phyloP scores from a whole-genome alignment of 2,888 invertebrate genomes.

The Diadegma fenestrale region DNA sequence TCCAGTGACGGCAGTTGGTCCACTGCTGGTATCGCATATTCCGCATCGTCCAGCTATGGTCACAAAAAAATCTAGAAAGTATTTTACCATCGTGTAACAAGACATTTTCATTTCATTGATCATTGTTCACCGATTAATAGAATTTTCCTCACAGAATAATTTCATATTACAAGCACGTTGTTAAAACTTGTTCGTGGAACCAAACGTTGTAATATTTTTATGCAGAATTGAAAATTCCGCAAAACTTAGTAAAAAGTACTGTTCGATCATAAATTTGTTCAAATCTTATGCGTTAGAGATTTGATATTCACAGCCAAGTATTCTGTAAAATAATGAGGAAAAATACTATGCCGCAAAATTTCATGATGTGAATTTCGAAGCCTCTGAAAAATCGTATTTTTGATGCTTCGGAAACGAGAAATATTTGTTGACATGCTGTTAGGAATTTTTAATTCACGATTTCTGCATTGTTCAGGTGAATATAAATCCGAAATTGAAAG shows the following conservation, averaged over 20 bases:
- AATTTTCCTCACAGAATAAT: background rate
- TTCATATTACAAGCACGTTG: background rate
- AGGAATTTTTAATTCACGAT: background rate
- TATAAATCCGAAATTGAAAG: background rate
- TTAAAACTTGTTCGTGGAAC: background rate
- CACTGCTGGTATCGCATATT: slow-evolving; percentile 92
- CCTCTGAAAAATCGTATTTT: background rate
- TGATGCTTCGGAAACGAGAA: background rate
- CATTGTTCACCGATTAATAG: background rate
- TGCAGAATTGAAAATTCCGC: background rate
- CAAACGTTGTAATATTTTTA: background rate
- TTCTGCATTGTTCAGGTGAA: background rate
- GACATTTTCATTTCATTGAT: background rate
- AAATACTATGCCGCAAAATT: background rate
- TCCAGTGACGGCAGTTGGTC: slow-evolving; percentile 92
- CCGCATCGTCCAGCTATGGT: slow-evolving; percentile 91
- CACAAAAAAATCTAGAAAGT: slow-evolving; percentile 9
- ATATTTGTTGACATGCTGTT: background rate
- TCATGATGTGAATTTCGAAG: background rate
- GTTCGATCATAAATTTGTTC: background rate
- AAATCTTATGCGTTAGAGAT: background rate
- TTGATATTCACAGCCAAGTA: background rate
- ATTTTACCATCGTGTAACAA: background rate
- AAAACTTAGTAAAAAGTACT: background rate
- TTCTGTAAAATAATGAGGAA: background rate